Percentiles rank a stretch among this genome's conserved stretches.
Conservation (phyloP, 2,113 vertebrate genomes). For the Microtus montanus region DNA sequence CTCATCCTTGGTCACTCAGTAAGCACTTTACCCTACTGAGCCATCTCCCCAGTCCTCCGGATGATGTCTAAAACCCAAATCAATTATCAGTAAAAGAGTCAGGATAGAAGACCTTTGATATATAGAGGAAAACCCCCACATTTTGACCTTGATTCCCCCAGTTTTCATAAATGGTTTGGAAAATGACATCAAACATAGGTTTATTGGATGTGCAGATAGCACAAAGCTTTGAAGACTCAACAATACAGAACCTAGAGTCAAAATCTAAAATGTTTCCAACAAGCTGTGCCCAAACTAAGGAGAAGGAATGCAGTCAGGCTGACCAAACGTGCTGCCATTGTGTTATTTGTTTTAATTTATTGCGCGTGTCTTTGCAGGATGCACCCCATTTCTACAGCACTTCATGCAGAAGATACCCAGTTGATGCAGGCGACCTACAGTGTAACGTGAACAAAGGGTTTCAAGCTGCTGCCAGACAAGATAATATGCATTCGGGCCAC, state of each 20-base stretch:
- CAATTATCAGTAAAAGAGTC: not conserved
- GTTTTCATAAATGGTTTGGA: not conserved
- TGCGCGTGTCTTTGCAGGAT: not conserved
- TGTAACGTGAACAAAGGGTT: constrained; percentile 23
- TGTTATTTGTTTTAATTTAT: not conserved
- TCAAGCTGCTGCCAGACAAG: constrained; percentile 37
- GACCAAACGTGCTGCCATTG: constrained; percentile 4
- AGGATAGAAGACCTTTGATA: not conserved
- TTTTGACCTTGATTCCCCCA: not conserved
- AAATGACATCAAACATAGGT: not conserved
- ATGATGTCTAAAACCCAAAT: not conserved
- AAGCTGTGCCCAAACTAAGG: not conserved
- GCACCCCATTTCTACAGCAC: not conserved
- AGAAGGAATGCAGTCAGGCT: not conserved
- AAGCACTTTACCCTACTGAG: not conserved
- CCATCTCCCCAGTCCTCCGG: not conserved
- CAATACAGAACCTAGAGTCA: not conserved
- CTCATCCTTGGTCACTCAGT: not conserved
- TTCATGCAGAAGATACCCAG: not conserved
- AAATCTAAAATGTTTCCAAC: constrained; percentile 18
- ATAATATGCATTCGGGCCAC: not conserved
- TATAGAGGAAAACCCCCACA: not conserved
- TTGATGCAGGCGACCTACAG: not conserved
- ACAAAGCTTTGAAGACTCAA: not conserved
- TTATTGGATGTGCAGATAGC: not conserved